Evolutionary conservation across 2,797 vertebrate genomes (phyloP).

Genomic region (Sebastiscus albofasciatus): DNA sequence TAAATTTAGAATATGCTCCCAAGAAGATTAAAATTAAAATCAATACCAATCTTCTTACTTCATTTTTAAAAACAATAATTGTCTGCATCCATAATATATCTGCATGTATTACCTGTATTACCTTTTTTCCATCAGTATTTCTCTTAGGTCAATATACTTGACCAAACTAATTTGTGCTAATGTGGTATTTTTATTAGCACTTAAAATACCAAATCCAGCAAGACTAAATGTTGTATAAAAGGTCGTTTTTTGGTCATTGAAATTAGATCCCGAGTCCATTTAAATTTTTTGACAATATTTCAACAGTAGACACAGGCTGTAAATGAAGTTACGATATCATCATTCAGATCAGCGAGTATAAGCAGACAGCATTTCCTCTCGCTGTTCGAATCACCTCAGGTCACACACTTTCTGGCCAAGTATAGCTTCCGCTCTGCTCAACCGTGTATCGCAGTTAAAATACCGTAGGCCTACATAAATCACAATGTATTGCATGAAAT

Average conservation of each 20-base stretch:
- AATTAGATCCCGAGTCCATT: neutral
- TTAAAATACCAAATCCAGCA: neutral
- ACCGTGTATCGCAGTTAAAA: constrained; percentile 42
- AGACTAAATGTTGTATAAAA: neutral
- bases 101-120: neutral
- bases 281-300: neutral
- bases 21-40: constrained; percentile 29
- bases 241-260: neutral
- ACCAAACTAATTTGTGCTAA: neutral
- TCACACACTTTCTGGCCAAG: constrained; percentile 73
- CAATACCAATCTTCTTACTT: constrained; percentile 18
- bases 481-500: constrained; percentile 22
- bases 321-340: constrained; percentile 47
- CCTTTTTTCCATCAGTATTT: neutral
- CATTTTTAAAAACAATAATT: neutral
- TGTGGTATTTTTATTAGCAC: neutral
- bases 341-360: constrained; percentile 25
- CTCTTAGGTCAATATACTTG: neutral
- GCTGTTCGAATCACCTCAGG: constrained; percentile 59
- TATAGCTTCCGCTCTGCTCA: constrained; percentile 43
- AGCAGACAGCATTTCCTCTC: constrained; percentile 38
- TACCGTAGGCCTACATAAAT: constrained; percentile 48
- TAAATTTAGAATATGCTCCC: neutral
- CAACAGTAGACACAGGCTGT: constrained; percentile 10
- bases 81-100: neutral